These are phyloP conservation scores for Prosopocoilus inquinatus DNA, from an alignment of 2,888 invertebrate species.

Conservation along the genomic window DNA sequence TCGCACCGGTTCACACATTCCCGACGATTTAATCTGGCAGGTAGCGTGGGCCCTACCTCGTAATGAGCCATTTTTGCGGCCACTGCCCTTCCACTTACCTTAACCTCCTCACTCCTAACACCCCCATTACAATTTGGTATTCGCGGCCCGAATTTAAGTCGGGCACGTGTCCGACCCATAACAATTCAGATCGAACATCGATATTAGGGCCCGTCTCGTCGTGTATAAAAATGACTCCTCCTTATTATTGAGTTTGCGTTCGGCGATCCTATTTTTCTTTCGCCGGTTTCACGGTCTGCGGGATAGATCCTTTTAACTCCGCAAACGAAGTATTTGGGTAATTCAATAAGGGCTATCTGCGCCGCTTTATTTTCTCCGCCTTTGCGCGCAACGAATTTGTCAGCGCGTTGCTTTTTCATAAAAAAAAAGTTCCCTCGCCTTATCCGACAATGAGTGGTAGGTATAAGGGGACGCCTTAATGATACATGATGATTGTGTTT, in stretches of 20 bases:
- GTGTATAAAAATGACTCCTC: constrained; percentile 1
- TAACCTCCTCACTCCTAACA: neutral
- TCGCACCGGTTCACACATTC: constrained; percentile 21
- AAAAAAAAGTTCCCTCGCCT: too few species aligned
- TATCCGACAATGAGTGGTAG: too few species aligned
- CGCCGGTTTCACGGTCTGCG: too few species aligned
- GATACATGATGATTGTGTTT: too few species aligned
- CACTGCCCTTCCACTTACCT: constrained; percentile 3
- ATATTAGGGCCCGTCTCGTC: neutral
- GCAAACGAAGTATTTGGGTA: too few species aligned
- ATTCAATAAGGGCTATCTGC: too few species aligned
- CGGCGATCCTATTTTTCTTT: neutral
- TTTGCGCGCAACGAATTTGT: too few species aligned
- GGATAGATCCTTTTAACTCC: too few species aligned
- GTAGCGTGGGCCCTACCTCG: neutral
- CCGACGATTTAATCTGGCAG: constrained; percentile 21
- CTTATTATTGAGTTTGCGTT: neutral
- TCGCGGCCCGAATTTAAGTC: neutral
- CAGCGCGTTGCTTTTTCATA: too few species aligned
- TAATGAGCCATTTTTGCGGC: constrained; percentile 1
- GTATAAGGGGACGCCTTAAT: too few species aligned
- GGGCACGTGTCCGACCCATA: neutral
- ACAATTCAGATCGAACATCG: constrained; percentile 1
- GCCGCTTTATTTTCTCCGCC: too few species aligned
- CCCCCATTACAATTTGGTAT: neutral